These are phyloP conservation scores for Charadrius vociferus DNA, from an alignment of 2,113 vertebrate species.

Conservation along the genomic window DNA sequence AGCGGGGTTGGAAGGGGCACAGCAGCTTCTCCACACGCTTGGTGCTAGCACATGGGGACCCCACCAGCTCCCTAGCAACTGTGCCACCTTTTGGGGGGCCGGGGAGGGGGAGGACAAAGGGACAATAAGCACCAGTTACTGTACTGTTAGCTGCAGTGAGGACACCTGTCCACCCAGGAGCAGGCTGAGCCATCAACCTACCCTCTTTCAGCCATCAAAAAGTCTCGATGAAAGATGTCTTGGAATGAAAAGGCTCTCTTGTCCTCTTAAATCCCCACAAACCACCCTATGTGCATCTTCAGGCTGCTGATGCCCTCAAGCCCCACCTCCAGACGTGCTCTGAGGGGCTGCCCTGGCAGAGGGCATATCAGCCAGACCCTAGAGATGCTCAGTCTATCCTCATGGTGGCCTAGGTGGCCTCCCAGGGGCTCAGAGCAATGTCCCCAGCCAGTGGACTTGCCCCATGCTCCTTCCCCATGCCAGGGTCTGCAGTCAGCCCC, in stretches of 20 bases:
- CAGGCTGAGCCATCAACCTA: not conserved
- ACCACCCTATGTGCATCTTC: not conserved
- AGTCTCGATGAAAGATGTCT: not conserved
- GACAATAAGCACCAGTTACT: not conserved
- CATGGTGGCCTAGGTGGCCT: not conserved
- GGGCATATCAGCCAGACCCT: not conserved
- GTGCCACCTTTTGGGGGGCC: not conserved
- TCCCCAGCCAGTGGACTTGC: not conserved
- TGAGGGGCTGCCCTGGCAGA: not conserved
- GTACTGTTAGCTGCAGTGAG: not conserved
- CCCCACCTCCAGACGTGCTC: not conserved
- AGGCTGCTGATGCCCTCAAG: not conserved
- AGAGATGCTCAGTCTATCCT: not conserved
- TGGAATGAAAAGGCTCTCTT: not conserved
- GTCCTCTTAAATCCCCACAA: not conserved
- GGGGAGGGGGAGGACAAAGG: not conserved
- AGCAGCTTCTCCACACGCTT: not conserved
- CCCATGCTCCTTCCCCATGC: not conserved
- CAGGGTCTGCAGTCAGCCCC: fast-evolving
- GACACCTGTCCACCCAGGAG: not conserved
- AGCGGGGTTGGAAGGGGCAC: not conserved
- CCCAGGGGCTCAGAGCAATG: not conserved
- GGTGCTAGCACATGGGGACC: fast-evolving
- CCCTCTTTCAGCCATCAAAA: not conserved
- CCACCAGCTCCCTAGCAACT: not conserved